phyloP scores from a whole-genome alignment of 2,113 vertebrate species.

The Alces alces region DNA sequence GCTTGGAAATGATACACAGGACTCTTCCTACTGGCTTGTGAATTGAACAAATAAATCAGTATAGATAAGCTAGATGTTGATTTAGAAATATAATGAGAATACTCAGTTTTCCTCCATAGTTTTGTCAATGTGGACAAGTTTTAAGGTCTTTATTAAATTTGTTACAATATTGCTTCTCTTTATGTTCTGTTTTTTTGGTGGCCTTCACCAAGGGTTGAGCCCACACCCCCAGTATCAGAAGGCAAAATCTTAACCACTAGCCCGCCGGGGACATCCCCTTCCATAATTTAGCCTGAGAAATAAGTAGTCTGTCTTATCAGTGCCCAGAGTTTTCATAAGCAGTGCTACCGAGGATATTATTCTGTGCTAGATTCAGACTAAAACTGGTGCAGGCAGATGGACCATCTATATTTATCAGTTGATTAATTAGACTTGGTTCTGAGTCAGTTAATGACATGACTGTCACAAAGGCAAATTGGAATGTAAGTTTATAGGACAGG shows the following conservation, averaged over 20 bases:
- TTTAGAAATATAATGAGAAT: background rate
- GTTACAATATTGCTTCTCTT: background rate
- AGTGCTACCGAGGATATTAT: background rate
- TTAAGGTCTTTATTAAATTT: background rate
- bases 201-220: background rate
- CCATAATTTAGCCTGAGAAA: background rate
- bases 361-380: background rate
- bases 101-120: background rate
- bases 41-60: background rate
- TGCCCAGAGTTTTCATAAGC: conserved; percentile 2
- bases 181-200: background rate
- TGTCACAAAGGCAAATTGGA: conserved; percentile 67
- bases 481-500: conserved; percentile 56
- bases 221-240: background rate
- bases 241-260: background rate
- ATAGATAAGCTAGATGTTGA: background rate
- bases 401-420: conserved; percentile 56
- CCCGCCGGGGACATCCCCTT: background rate
- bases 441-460: conserved; percentile 73
- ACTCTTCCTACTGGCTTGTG: background rate
- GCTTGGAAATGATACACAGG: background rate
- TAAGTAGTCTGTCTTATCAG: background rate
- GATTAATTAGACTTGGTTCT: conserved; percentile 66
- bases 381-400: conserved; percentile 35
- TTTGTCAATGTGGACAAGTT: background rate